phyloP scores from a whole-genome alignment of 2,797 vertebrate species.

The Hyperoplus lanceolatus region DNA sequence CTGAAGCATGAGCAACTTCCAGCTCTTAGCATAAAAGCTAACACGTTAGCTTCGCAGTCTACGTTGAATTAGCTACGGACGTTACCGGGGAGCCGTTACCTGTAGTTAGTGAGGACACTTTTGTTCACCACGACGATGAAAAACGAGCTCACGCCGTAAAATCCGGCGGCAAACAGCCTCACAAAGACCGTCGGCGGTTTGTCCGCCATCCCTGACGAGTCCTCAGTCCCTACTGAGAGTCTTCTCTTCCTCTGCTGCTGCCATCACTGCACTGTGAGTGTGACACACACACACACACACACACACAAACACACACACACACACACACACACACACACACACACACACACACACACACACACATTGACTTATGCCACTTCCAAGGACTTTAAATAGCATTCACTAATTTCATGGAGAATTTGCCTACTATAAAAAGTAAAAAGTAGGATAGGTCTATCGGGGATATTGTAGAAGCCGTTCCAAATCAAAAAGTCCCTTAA shows the following conservation, averaged over 20 bases:
- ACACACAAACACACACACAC: not conserved
- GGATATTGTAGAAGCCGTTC: too few relatives aligned
- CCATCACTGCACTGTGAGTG: conserved; percentile 55
- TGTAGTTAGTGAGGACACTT: conserved; percentile 93
- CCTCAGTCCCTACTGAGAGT: conserved; percentile 77
- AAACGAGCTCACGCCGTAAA: conserved; percentile 96
- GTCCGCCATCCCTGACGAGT: conserved; percentile 89
- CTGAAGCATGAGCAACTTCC: conserved; percentile 11
- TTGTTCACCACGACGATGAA: conserved; percentile 96
- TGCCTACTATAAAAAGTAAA: too few relatives aligned
- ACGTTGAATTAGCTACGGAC: not conserved
- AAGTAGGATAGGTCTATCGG: too few relatives aligned
- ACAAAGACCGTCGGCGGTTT: conserved; percentile 88
- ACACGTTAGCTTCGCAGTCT: conserved; percentile 16
- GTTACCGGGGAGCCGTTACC: conserved; percentile 78
- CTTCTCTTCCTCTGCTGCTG: conserved; percentile 49
- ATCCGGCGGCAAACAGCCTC: conserved; percentile 91
- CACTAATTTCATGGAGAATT: too few relatives aligned
- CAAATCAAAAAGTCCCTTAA: too few relatives aligned
- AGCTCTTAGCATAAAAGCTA: conserved; percentile 54
- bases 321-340: not conserved
- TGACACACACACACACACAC: not conserved
- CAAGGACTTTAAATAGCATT: too few relatives aligned
- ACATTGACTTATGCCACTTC: too few relatives aligned
- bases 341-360: too few relatives aligned